Base-by-base conservation (phyloP, 2,888 invertebrate species). In the Aplocera efformata region DNA sequence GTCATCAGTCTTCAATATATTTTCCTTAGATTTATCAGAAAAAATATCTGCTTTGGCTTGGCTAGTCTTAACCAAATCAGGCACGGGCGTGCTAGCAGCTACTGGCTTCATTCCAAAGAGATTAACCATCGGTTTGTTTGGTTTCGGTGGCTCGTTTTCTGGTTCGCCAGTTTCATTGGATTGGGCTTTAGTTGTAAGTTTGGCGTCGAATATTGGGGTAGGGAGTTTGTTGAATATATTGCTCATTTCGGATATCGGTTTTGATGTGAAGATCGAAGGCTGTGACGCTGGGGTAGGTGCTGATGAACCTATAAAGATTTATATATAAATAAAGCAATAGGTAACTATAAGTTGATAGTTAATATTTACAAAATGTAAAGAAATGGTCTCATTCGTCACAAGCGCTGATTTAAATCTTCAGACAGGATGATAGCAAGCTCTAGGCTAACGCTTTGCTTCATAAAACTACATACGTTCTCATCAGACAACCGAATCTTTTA, bases 81-180 rank as follows among this genome's bases (percentile, higher is more conserved):
- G 65, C 11, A 72, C 67, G 50, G 72, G 63, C 3, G 62, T 47
- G 29, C 42, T 59, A n/a, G 53, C 20, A 22, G 68, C 51, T 1
- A 65, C 44, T 7, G 63, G 37, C 58, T 80, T 76, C 41, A 71
- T 52, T 24, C 56, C 74, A 42, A 80, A 81, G 22, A 77, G 48
- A 43, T 72, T 76, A 0, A 72, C 64, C 9, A 73, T 46, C 1
- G 73, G 70, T 65, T 81, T 79, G 3, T 69, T 62, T 39, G 68
- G 64, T 60, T 63, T 65, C 17, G 53, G 36, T 7, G 37, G 26
- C 3, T 39, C 41, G 6, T 48, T 53, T 1, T 79, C 79, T 3
- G 64, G 60, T 65, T 85, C 85, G 0, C 79, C 80, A 4, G 80
- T 83, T 68, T 82, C 85, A 30, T 62, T 69, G 7, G 56, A 36